Evolutionary conservation across 2,888 invertebrate genomes (phyloP), one percentile per base, ranked within the genome.

Genomic region (Acanthacorydalis orientalis): DNA sequence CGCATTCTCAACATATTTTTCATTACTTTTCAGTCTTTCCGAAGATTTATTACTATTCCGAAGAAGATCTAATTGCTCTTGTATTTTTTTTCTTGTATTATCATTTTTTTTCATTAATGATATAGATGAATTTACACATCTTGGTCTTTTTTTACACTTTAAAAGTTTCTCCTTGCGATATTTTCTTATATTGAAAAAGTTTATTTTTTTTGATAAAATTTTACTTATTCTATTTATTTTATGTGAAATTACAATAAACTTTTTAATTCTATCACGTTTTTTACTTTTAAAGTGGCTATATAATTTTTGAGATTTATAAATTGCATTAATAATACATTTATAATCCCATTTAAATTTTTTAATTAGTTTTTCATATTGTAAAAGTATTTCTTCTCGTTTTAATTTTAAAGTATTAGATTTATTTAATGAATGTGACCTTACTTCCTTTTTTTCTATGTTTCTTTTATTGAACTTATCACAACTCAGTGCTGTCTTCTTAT

Each of bases 181-280:
- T 65, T 53, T 60, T 64, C 56, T 67, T 68, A 51, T 65, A 61
- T 51, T 61, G 53, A 53, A 64, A 69, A 49, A 55, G 52, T 55
- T 69, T 70, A 43, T 41, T 16, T 41, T 23, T 2, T 31, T 16
- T 33, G 12, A 34, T 44, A 16, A 34, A 15, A 34, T 35, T 44
- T 44, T 44, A 44, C 23, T n/a, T 34, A 34, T 16, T 12, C 11
- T 33, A 16, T 16, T 44, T 10, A 44, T 8, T 35, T 10, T 44
- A 11, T 44, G 35, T 16, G 44, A 44, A 9, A 44, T 44, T 8
- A 44, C 44, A 7, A 14, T 15, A 14, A 31, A 44, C 12, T 44
- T 44, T 7, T 44, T 12, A 7, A 44, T 9, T 31, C 31, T 44
- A 44, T 44, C 44, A 14, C 23, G n/a, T 12, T 44, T 44, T 35